phyloP scores from a whole-genome alignment of 1,140 invertebrate species.

The Drosophila dunni region DNA sequence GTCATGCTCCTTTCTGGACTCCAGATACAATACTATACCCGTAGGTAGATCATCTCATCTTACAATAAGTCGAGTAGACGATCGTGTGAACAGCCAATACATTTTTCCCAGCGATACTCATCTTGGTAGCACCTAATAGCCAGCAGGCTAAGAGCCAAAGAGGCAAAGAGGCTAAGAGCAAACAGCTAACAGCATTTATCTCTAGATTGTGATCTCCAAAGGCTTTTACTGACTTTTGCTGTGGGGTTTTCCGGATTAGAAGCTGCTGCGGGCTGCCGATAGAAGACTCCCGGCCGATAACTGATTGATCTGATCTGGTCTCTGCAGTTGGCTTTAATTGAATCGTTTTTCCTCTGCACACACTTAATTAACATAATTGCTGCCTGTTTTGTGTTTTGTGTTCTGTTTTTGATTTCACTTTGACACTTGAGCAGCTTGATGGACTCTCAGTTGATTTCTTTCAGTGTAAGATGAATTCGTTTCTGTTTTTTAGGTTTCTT shows the following conservation, averaged over 20 bases:
- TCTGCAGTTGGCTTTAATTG: conserved; percentile 72
- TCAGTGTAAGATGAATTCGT: not conserved
- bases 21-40: not conserved
- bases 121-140: conserved; percentile 58
- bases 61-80: conserved; percentile 38
- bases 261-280: conserved; percentile 34
- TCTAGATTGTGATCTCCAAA: conserved; percentile 53
- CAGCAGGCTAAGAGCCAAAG: not conserved
- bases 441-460: conserved; percentile 9
- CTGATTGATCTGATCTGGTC: conserved; percentile 55
- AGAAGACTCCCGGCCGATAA: conserved; percentile 8
- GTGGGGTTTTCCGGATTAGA: conserved; percentile 30
- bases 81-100: conserved; percentile 73
- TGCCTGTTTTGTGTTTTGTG: not conserved
- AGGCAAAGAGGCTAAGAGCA: not conserved
- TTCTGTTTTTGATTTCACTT: conserved; percentile 18
- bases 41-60: conserved; percentile 41
- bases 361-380: conserved; percentile 71
- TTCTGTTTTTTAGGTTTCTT: not conserved
- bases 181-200: conserved; percentile 21
- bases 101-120: conserved; percentile 59
- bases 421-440: conserved; percentile 41
- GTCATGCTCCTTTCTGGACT: conserved; percentile 60
- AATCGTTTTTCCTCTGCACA: conserved; percentile 54
- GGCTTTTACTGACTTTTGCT: conserved; percentile 54